These are phyloP conservation scores for Mayetiola destructor DNA, from an alignment of 2,888 invertebrate species.

Conservation along the genomic window DNA sequence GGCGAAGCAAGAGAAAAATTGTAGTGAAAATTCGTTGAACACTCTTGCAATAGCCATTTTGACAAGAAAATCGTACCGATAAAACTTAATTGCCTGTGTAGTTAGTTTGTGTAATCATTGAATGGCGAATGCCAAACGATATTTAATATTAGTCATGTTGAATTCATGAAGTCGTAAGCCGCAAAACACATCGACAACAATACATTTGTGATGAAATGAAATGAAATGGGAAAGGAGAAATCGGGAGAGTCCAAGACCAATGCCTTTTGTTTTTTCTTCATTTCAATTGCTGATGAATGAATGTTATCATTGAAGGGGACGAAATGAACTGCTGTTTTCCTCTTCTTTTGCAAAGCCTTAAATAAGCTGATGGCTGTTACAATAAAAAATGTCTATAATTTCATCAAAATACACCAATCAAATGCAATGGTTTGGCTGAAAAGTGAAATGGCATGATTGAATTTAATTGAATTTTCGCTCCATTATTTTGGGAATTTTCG, in stretches of 20 bases:
- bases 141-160: slow-evolving; percentile 1
- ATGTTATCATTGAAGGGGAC: not conserved
- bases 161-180: not conserved
- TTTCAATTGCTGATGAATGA: not conserved
- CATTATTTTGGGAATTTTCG: too few relatives aligned
- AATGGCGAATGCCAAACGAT: not conserved
- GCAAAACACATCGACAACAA: not conserved
- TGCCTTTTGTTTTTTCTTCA: not conserved
- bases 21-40: too few relatives aligned
- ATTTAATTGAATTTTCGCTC: not conserved
- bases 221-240: not conserved
- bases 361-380: too few relatives aligned
- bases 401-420: not conserved
- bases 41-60: not conserved
- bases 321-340: not conserved
- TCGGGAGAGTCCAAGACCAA: not conserved
- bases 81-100: slow-evolving; percentile 6
- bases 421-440: not conserved
- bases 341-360: too few relatives aligned
- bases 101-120: not conserved
- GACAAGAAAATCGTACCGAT: not conserved
- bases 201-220: not conserved
- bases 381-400: not conserved
- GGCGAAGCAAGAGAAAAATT: not conserved
- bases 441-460: not conserved